phyloP scores from a whole-genome alignment of 1,140 invertebrate genomes.

The Prorops nasuta region DNA sequence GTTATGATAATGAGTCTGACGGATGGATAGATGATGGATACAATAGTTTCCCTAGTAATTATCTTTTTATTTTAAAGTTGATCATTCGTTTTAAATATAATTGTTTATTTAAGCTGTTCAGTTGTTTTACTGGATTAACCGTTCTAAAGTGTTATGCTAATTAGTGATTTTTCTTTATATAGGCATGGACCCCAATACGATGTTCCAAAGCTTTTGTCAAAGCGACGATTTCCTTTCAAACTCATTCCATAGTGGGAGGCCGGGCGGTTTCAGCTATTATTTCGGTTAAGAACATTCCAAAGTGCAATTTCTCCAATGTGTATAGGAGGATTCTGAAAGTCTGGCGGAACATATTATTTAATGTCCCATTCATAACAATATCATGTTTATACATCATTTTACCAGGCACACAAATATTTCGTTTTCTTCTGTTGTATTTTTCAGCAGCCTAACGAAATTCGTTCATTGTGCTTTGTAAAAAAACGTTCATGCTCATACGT shows the following conservation, averaged over 20 bases:
- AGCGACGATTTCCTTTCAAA: conserved; percentile 52
- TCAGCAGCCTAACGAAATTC: too few relatives aligned
- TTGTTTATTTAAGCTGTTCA: conserved; percentile 6
- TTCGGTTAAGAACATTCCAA: conserved; percentile 58
- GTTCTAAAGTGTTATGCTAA: not conserved
- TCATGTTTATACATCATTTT: too few relatives aligned
- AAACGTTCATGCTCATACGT: too few relatives aligned
- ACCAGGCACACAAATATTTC: too few relatives aligned
- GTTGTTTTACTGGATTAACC: not conserved
- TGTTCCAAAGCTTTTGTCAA: conserved; percentile 77
- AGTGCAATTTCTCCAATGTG: conserved; percentile 1
- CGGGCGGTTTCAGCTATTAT: conserved; percentile 66
- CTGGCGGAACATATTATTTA: too few relatives aligned
- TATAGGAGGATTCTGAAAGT: too few relatives aligned
- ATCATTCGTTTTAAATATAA: conserved; percentile 10
- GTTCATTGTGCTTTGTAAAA: too few relatives aligned
- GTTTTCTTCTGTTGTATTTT: too few relatives aligned
- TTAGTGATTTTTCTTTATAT: conserved; percentile 45
- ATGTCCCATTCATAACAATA: too few relatives aligned
- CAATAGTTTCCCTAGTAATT: conserved; percentile 47
- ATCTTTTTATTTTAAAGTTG: not conserved
- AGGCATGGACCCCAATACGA: conserved; percentile 75
- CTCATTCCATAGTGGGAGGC: conserved; percentile 55
- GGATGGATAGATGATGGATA: conserved; percentile 75
- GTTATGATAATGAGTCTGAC: conserved; percentile 93